Conservation (phyloP, 2,888 invertebrate genomes). For the Nomada hirtipes region DNA sequence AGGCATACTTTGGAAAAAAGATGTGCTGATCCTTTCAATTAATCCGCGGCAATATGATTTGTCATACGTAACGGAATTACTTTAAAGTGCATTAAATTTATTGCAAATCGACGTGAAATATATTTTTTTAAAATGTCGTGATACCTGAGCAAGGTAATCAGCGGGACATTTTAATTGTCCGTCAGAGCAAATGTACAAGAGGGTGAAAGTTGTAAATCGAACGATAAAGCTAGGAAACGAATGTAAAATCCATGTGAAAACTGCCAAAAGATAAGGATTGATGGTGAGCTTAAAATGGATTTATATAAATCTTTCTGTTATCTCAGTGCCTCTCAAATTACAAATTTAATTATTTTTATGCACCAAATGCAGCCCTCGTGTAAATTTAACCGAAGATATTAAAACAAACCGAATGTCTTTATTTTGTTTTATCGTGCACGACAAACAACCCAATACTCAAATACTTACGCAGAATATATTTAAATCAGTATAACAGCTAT, state of each 20-base stretch:
- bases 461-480: neutral
- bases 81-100: too few relatives aligned
- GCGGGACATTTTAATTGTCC: too few relatives aligned
- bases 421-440: neutral
- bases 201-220: conserved; percentile 41
- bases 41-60: too few relatives aligned
- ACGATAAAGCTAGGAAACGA: conserved; percentile 2
- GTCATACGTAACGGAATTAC: too few relatives aligned
- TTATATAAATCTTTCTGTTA: conserved; percentile 10
- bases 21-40: too few relatives aligned
- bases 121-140: too few relatives aligned
- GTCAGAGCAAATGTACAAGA: too few relatives aligned
- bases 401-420: neutral
- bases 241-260: conserved; percentile 26
- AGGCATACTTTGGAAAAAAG: too few relatives aligned
- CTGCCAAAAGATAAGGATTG: conserved; percentile 26
- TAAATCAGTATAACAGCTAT: too few relatives aligned
- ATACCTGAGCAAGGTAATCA: neutral
- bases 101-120: too few relatives aligned
- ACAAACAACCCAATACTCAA: too few relatives aligned
- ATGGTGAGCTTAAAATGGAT: neutral
- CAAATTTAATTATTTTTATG: neutral
- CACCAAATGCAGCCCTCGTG: neutral
- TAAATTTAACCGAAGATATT: neutral
- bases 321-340: conserved; percentile 40